Evolutionary conservation across 2,888 invertebrate species (phyloP).

Genomic region (Himalopsyche kuldschensis): DNA sequence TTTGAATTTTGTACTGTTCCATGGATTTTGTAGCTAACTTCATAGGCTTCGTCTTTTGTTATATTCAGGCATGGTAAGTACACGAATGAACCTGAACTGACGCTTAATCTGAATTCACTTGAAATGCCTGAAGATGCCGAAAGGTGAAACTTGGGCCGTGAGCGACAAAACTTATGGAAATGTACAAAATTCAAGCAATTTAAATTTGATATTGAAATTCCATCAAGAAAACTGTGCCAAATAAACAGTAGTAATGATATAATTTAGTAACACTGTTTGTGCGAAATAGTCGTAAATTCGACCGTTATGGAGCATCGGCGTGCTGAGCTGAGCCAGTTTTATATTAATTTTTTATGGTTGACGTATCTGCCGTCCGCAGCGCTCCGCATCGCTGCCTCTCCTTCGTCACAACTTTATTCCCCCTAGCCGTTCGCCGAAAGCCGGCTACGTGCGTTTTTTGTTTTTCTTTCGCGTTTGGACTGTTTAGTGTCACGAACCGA

Average conservation of each 20-base stretch:
- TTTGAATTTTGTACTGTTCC: no score
- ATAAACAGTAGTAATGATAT: not conserved
- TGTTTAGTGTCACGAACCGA: not conserved
- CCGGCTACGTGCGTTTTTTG: not conserved
- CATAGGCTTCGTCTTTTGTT: no score
- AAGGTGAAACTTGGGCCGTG: no score
- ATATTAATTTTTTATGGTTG: not conserved
- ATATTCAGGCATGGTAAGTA: no score
- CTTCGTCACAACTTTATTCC: not conserved
- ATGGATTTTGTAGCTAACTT: no score
- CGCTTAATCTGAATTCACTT: no score
- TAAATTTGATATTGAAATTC: no score
- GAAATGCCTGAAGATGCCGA: no score
- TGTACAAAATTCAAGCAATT: no score
- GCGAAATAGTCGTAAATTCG: not conserved
- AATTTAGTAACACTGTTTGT: not conserved
- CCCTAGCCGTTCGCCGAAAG: not conserved
- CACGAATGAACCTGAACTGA: no score
- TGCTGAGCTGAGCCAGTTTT: not conserved
- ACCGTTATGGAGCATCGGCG: not conserved
- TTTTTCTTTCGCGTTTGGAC: not conserved
- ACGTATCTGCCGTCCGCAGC: not conserved
- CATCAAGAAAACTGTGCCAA: not conserved
- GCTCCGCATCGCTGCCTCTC: not conserved
- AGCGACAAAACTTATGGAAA: no score